Evolutionary conservation across 2,113 vertebrate genomes (phyloP).

Genomic region (Toxotes jaculatrix): DNA sequence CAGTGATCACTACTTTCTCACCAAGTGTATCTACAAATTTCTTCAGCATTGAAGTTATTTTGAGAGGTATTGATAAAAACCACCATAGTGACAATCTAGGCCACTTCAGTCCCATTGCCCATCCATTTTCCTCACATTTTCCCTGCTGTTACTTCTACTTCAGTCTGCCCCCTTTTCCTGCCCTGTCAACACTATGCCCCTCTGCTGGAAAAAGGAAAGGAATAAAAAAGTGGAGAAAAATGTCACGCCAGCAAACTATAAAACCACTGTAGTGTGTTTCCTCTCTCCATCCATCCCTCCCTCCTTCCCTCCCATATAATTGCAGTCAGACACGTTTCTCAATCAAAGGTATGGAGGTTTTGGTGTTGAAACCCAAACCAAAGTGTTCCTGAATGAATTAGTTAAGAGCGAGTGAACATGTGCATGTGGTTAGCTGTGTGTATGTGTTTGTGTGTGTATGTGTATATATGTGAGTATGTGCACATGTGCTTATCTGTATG

Average conservation of each 20-base stretch:
- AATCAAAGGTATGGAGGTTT: constrained; percentile 83
- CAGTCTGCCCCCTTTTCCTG: constrained; percentile 56
- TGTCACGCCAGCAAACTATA: constrained; percentile 81
- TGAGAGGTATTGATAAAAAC: constrained; percentile 50
- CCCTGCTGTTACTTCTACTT: constrained; percentile 56
- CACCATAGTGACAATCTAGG: constrained; percentile 55
- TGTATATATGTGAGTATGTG: constrained; percentile 14
- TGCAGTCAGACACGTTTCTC: constrained; percentile 86
- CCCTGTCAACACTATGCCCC: constrained; percentile 73
- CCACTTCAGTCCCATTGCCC: constrained; percentile 69
- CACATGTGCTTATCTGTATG: constrained; percentile 73
- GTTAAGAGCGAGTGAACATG: constrained; percentile 85
- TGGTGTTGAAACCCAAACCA: constrained; percentile 84
- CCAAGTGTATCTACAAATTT: constrained; percentile 26
- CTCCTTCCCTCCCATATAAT: constrained; percentile 74
- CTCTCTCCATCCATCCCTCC: constrained; percentile 58
- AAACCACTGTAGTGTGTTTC: constrained; percentile 74
- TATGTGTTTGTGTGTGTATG: constrained; percentile 37
- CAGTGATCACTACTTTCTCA: constrained; percentile 35
- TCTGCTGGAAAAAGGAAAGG: constrained; percentile 61
- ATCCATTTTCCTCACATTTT: constrained; percentile 65
- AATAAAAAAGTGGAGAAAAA: constrained; percentile 68
- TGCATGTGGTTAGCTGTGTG: constrained; percentile 83
- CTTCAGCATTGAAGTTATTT: constrained; percentile 39
- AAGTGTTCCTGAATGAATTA: constrained; percentile 88